A percentile compares a stretch with the other conserved stretches of the same genome.
Conservation (phyloP, 1,140 invertebrate species). For the Diachasma alloeum region DNA sequence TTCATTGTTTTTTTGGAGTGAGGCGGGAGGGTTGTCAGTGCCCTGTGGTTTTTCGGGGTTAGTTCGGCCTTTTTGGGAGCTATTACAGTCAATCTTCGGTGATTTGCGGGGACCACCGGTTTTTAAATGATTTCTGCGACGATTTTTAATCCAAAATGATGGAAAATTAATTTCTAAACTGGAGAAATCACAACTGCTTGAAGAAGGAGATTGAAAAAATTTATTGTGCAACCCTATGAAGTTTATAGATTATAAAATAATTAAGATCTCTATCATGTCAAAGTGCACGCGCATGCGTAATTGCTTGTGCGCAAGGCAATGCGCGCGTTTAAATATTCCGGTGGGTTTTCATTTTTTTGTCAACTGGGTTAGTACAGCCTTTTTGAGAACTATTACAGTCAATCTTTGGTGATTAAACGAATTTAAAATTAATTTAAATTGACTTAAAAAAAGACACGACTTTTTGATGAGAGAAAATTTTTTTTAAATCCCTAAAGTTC, state of each 20-base stretch:
- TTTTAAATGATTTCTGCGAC: neutral
- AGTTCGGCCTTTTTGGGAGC: neutral
- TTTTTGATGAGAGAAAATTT: too few species aligned
- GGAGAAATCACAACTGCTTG: too few species aligned
- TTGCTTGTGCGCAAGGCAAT: too few species aligned
- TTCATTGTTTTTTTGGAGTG: neutral
- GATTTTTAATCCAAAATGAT: neutral
- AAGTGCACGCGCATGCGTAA: too few species aligned
- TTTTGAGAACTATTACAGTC: too few species aligned
- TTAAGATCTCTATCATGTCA: neutral
- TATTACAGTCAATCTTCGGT: neutral
- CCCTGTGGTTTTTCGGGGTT: neutral
- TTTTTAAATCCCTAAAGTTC: too few species aligned
- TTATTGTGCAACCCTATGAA: neutral
- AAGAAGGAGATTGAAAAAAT: neutral
- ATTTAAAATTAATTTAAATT: too few species aligned
- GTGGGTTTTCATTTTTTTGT: too few species aligned
- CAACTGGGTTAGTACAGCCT: too few species aligned
- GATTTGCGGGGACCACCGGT: neutral
- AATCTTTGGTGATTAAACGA: too few species aligned
- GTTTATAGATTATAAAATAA: constrained; percentile 7
- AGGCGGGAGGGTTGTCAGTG: neutral
- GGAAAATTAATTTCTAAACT: neutral
- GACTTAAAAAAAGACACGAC: too few species aligned
- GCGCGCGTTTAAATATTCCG: too few species aligned